phyloP scores from a whole-genome alignment of 2,888 invertebrate genomes.

The Polyommatus icarus region DNA sequence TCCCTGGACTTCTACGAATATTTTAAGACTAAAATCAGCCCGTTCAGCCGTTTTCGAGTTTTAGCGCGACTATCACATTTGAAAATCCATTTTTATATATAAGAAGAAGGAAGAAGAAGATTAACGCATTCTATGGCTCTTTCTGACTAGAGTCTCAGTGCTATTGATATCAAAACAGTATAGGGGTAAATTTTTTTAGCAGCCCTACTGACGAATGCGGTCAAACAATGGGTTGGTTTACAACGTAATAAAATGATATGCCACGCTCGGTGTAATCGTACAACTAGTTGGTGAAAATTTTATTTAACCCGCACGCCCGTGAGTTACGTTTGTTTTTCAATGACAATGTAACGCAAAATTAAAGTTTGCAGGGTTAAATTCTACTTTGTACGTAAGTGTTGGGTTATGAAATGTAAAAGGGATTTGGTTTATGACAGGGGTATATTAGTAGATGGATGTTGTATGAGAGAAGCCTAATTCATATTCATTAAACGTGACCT shows the following conservation, averaged over 20 bases:
- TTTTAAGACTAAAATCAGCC: too few species aligned
- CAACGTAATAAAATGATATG: conserved; percentile 45
- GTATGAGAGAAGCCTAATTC: too few species aligned
- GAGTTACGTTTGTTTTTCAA: conserved; percentile 22
- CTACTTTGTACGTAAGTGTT: conserved; percentile 14
- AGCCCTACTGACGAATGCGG: conserved; percentile 39
- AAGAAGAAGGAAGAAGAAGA: too few species aligned
- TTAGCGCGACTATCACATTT: too few species aligned
- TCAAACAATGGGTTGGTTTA: conserved; percentile 45
- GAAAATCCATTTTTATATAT: too few species aligned
- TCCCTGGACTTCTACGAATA: too few species aligned
- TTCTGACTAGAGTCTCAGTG: too few species aligned
- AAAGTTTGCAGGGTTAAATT: conserved; percentile 9
- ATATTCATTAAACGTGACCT: too few species aligned
- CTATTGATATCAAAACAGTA: not conserved
- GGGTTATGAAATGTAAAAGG: not conserved
- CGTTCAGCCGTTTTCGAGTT: too few species aligned
- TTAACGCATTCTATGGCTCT: too few species aligned
- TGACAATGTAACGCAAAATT: conserved; percentile 23
- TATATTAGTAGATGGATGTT: too few species aligned
- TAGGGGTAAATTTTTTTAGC: not conserved
- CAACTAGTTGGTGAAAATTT: conserved; percentile 34
- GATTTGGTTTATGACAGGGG: not conserved
- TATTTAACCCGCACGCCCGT: conserved; percentile 14
- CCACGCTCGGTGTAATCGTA: conserved; percentile 33